A percentile compares a stretch with the other conserved stretches of the same genome.
Conservation (phyloP, 2,888 invertebrate species). For the Phytoseiulus persimilis region DNA sequence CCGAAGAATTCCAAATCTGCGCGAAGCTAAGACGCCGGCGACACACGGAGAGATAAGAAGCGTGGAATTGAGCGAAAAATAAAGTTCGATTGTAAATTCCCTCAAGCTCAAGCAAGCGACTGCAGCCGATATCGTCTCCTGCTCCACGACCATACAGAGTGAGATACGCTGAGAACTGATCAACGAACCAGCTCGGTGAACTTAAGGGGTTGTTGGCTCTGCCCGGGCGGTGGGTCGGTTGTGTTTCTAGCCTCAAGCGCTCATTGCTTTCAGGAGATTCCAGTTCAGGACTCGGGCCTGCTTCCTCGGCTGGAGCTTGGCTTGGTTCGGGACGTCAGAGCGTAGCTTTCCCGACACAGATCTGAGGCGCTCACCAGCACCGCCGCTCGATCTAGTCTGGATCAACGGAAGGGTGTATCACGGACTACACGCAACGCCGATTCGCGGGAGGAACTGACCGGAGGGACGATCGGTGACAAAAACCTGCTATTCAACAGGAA, state of each 20-base stretch:
- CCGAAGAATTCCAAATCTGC: background rate
- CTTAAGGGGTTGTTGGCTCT: background rate
- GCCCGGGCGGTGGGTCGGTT: background rate
- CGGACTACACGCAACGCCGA: background rate
- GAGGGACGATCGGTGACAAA: background rate
- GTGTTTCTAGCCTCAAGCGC: background rate
- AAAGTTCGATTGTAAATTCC: background rate
- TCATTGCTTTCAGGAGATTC: background rate
- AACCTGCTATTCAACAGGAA: background rate
- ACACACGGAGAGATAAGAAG: constrained; percentile 5
- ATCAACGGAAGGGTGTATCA: background rate
- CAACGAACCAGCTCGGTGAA: background rate
- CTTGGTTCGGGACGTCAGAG: too few relatives aligned
- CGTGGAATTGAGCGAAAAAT: background rate
- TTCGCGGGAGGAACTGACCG: background rate
- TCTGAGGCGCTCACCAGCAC: too few relatives aligned
- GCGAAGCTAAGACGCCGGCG: background rate
- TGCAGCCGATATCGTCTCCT: background rate
- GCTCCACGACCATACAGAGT: background rate
- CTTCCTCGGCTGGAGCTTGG: too few relatives aligned
- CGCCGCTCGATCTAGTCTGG: too few relatives aligned
- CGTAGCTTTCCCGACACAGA: too few relatives aligned
- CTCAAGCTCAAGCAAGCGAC: background rate
- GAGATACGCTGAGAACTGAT: background rate
- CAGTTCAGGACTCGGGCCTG: too few relatives aligned